These are phyloP conservation scores for Trypoxylus dichotomus DNA, from an alignment of 1,140 invertebrate genomes.

Conservation along the genomic window DNA sequence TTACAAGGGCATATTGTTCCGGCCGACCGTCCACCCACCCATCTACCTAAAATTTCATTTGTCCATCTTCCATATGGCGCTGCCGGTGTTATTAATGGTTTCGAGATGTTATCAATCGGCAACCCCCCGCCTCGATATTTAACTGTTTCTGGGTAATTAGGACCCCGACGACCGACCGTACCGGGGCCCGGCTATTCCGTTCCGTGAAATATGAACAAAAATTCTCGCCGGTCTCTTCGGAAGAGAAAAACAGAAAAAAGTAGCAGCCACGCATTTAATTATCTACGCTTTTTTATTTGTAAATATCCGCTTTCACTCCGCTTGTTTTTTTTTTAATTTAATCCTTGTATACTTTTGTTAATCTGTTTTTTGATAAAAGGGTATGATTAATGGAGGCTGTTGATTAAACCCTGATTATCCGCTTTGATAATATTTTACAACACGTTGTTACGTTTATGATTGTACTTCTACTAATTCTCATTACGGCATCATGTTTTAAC, in stretches of 20 bases:
- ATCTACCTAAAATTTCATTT: slow-evolving; percentile 12
- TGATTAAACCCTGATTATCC: background rate
- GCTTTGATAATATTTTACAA: background rate
- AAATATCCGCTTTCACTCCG: background rate
- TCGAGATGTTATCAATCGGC: slow-evolving; percentile 18
- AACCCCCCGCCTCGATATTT: slow-evolving; percentile 13
- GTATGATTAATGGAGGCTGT: background rate
- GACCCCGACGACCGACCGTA: background rate
- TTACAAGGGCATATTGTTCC: slow-evolving; percentile 23
- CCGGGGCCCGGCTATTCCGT: background rate
- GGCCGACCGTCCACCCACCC: background rate
- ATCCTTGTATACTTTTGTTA: background rate
- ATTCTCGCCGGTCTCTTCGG: background rate
- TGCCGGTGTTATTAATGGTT: slow-evolving; percentile 14
- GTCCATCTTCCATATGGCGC: slow-evolving; percentile 22
- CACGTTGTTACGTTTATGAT: background rate
- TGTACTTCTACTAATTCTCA: background rate
- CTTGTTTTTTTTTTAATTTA: background rate
- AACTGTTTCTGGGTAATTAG: slow-evolving; percentile 15
- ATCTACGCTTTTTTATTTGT: slow-evolving; percentile 2
- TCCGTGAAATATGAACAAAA: slow-evolving; percentile 5
- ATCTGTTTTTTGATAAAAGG: background rate
- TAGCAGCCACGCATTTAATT: background rate
- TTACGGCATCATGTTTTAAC: background rate
- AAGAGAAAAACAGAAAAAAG: background rate